These are phyloP conservation scores for Cheilinus undulatus DNA, from an alignment of 2,113 vertebrate genomes.

Conservation along the genomic window DNA sequence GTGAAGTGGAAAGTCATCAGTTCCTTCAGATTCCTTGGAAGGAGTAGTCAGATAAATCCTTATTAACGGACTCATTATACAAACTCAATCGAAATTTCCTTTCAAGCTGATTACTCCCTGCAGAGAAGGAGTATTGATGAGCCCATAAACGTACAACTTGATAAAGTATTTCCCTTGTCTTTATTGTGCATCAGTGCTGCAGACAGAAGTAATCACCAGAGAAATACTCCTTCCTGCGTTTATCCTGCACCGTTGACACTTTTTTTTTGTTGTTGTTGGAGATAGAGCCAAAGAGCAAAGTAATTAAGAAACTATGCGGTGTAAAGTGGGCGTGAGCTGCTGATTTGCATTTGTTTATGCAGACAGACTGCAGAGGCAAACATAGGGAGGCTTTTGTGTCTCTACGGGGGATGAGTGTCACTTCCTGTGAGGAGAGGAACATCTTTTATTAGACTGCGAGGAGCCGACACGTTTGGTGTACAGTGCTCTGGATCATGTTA, in stretches of 20 bases:
- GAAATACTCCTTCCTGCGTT: not conserved
- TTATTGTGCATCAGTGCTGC: not conserved
- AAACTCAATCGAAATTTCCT: not conserved
- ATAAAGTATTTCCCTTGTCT: not conserved
- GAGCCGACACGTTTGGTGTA: not conserved
- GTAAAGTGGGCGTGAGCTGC: not conserved
- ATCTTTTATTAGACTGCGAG: conserved; percentile 13
- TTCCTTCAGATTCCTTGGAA: not conserved
- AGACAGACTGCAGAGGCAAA: conserved; percentile 13
- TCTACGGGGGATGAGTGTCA: not conserved
- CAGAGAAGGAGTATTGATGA: conserved; percentile 7
- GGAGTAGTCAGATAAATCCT: conserved; percentile 1
- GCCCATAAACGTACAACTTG: not conserved
- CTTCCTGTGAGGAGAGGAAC: not conserved
- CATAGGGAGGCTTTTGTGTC: conserved; percentile 5
- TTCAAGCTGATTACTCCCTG: not conserved
- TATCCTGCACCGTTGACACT: not conserved
- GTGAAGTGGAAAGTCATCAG: no score
- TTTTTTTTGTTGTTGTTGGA: not conserved
- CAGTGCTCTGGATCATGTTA: not conserved
- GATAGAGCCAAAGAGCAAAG: conserved; percentile 20
- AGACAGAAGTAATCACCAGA: not conserved
- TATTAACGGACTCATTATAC: not conserved
- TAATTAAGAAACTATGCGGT: conserved; percentile 13
- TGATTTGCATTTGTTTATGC: conserved; percentile 36